Base-by-base conservation (phyloP, 2,113 vertebrate genomes). In the Pangasianodon gigas region DNA sequence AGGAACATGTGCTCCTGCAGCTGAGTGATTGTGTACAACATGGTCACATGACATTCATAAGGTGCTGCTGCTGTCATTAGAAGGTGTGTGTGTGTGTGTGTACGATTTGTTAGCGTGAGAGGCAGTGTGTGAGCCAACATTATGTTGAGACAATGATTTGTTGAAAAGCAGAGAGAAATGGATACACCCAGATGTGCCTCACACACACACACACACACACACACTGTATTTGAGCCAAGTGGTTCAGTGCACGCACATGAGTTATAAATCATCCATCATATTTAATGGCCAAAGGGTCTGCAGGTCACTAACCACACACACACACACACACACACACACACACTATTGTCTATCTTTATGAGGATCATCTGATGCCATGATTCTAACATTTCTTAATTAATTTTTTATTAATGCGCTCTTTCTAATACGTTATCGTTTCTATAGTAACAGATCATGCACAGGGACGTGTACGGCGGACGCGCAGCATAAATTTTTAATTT, bases 141-240 rank as follows among this genome's bases (percentile, higher is more conserved):
- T 90, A 93, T 91, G 41, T 8, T 46, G 93, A 91, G 88, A 95
- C 94, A 93, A 92, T 91, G 85, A 89, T 95, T 96, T 93, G 91
- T 91, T 93, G 93, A 95, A 94, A 95, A 90, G 90, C 93, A 93
- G 93, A 46, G n/a, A 93, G 94, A 94, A 93, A 93, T 58, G 82
- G 88, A 95, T 93, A 90, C 91, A 94, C 93, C 92, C 93, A 95
- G 91, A 93, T 95, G 94, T 87, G 94, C 92, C 94, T 91, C 29
- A 90, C 94, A 91, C 65, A n/a, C n/a, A n/a, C n/a, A n/a, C n/a
- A n/a, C n/a, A n/a, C n/a, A n/a, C n/a, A n/a, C n/a, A 89, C 90
- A 80, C 77, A 80, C 77, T 44, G 21, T 24, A 7, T 2, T 13
- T 29, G 4, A 29, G 77, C 91, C 91, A 84, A 91, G 18, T 60